Evolutionary conservation across 2,113 vertebrate species (phyloP), one percentile per base, ranked within the genome.

Genomic region (Smithornis capensis): DNA sequence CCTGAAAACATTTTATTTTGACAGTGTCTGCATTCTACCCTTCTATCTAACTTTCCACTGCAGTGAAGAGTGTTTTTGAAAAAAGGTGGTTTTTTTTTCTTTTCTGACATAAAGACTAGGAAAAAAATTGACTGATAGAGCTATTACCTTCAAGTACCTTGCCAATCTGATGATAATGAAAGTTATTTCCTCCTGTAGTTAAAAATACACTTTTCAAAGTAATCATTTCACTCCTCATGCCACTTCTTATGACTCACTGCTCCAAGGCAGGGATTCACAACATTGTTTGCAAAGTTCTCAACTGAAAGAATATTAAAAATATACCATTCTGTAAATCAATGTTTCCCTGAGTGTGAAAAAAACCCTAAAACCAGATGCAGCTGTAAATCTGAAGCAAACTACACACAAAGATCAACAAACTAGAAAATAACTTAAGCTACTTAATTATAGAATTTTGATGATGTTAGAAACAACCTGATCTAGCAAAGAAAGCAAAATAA

Each of bases 81-180:
- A 87, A 92, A n/a, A n/a, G n/a, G n/a, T n/a, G n/a, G n/a, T 25
- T 67, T 82, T 75, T 37, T 57, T 77, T 85, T 42, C 33, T 91
- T 85, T 94, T 93, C 52, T 94, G 83, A 81, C 49, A 92, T 47
- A 71, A 94, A 65, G 55, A 70, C 64, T 76, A 92, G 44, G 76
- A 83, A 89, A 96, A 93, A 96, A 95, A 64, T 57, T 89, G 63
- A 73, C 73, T 95, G 57, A 92, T 96, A 73, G 62, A 93, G 89
- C 47, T 95, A 91, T 97, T 96, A 94, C 79, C 79, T 93, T 96
- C 68, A 95, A 96, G 90, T 92, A 84, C 82, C 93, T 90, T 93
- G 68, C 80, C 91, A 94, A 10, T 95, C 89, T 96, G 94, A 96
- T 94, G 94, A 95, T 97, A 97, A 97, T 97, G 95, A 94, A 96